Evolutionary conservation across 1,140 invertebrate species (phyloP).

Genomic region (Carposina sasakii): DNA sequence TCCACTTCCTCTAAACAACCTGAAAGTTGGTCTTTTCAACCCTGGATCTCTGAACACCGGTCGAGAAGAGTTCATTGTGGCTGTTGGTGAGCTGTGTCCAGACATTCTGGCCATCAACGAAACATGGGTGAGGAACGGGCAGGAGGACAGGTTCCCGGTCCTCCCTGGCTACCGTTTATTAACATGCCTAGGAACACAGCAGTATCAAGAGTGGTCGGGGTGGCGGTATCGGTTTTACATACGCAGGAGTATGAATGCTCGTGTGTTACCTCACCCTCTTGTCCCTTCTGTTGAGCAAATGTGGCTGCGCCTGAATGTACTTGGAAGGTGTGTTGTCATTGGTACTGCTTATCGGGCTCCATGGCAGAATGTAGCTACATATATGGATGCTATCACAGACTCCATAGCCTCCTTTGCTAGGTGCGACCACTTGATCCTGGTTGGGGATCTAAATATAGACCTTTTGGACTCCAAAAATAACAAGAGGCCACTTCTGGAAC

Average conservation of each 20-base stretch:
- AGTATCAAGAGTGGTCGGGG: background rate
- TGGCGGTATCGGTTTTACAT: constrained; percentile 20
- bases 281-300: constrained; percentile 15
- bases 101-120: background rate
- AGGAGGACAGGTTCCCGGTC: background rate
- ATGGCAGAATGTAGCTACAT: background rate
- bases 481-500: background rate
- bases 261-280: constrained; percentile 3
- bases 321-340: constrained; percentile 2
- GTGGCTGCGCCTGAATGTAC: constrained; percentile 12
- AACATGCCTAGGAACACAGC: background rate
- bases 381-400: background rate
- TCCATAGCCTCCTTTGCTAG: background rate
- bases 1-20: too few relatives aligned
- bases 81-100: background rate
- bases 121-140: background rate
- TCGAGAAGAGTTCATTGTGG: background rate
- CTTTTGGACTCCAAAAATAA: background rate
- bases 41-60: background rate
- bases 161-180: background rate
- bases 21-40: background rate
- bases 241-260: background rate
- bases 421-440: background rate
- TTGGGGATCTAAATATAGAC: background rate
- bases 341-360: constrained; percentile 17